Evolutionary conservation across 2,113 vertebrate species (phyloP).

Genomic region (Proteles cristata): DNA sequence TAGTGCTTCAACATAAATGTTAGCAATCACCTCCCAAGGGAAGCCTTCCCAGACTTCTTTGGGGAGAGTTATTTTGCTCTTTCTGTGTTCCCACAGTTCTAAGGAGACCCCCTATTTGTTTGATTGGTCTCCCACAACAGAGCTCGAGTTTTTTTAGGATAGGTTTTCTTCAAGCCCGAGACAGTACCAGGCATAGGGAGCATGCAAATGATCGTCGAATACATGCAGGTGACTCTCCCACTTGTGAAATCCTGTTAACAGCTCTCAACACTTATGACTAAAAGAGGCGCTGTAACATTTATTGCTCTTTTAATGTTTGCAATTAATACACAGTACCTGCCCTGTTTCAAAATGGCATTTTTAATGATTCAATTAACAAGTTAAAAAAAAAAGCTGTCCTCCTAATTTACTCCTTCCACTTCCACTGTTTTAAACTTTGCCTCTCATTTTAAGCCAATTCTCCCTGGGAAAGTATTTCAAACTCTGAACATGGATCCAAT

Average conservation of each 20-base stretch:
- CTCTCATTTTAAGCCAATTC: constrained; percentile 62
- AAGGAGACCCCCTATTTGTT: not conserved
- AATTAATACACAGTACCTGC: constrained; percentile 73
- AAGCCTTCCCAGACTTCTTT: not conserved
- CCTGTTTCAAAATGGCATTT: constrained; percentile 76
- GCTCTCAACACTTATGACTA: constrained; percentile 59
- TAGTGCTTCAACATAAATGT: constrained; percentile 21
- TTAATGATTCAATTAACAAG: constrained; percentile 82
- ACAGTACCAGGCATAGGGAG: not conserved
- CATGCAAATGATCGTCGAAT: not conserved
- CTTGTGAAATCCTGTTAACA: constrained; percentile 68
- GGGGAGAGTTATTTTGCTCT: not conserved
- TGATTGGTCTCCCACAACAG: not conserved
- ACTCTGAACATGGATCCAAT: constrained; percentile 78
- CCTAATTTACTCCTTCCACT: constrained; percentile 78
- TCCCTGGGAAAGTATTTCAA: constrained; percentile 75
- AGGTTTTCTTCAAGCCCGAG: constrained; percentile 11
- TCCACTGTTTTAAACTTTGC: constrained; percentile 79
- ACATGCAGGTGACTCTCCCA: constrained; percentile 36
- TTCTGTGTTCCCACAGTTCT: not conserved
- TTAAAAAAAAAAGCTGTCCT: constrained; percentile 70
- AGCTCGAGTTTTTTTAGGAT: not conserved
- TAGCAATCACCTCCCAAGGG: not conserved
- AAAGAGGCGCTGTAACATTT: constrained; percentile 67
- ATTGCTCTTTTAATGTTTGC: constrained; percentile 53